Conservation (phyloP, 2,888 invertebrate species). For the Synergus gifuensis region DNA sequence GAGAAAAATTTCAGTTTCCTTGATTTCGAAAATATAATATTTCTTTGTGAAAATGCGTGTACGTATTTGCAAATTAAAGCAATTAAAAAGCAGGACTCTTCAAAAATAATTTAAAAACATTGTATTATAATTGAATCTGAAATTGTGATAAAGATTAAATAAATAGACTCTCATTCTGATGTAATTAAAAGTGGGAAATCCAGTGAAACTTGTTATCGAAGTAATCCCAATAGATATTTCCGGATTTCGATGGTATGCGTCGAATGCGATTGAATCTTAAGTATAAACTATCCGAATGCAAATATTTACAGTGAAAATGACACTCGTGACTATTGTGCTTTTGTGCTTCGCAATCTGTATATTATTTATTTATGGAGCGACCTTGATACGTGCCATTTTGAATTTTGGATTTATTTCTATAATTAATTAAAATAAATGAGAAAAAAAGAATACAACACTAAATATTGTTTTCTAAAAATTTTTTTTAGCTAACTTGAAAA, state of each 20-base stretch:
- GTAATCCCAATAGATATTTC: conserved; percentile 29
- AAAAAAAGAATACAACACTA: neutral
- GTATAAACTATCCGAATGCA: conserved; percentile 16
- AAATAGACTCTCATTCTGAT: neutral
- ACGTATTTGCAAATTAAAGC: no score
- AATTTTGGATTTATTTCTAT: neutral
- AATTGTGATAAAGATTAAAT: neutral
- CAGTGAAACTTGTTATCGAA: neutral
- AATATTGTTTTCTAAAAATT: no score
- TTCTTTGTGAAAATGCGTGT: no score
- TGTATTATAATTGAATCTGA: neutral
- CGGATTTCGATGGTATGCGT: conserved; percentile 27
- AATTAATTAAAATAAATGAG: neutral
- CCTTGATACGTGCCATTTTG: conserved; percentile 24
- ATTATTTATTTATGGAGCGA: conserved; percentile 12
- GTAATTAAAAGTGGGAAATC: neutral
- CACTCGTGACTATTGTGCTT: conserved; percentile 34
- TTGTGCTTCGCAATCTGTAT: conserved; percentile 2
- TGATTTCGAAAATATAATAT: no score
- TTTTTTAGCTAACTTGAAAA: neutral
- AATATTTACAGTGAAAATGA: conserved; percentile 40
- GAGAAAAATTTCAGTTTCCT: no score
- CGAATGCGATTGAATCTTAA: conserved; percentile 20
- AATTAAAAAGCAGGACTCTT: no score
- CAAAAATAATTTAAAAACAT: neutral